Evolutionary conservation across 2,113 vertebrate species (phyloP).

Genomic region (Chionomys nivalis): DNA sequence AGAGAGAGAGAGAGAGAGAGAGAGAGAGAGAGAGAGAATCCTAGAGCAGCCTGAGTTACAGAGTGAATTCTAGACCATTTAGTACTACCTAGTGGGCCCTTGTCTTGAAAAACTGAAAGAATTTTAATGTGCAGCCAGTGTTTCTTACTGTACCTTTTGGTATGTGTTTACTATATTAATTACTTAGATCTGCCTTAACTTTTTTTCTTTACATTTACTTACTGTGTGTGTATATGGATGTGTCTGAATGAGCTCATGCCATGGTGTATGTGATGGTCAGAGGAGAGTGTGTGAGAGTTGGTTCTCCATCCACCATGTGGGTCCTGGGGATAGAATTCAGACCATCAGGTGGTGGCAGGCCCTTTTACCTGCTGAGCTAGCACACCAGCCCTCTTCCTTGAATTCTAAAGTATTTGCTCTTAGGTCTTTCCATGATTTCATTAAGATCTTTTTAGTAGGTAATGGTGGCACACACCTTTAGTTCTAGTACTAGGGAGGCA

Average conservation of each 20-base stretch:
- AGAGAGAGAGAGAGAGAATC: neutral
- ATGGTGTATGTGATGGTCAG: neutral
- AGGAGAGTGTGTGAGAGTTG: neutral
- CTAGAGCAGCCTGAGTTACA: neutral
- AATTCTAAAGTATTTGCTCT: constrained; percentile 38
- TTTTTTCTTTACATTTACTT: neutral
- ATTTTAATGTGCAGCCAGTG: neutral
- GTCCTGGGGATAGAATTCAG: neutral
- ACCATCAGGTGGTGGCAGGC: neutral
- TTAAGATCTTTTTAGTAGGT: constrained; percentile 26
- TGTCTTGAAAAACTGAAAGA: neutral
- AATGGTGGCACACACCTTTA: neutral
- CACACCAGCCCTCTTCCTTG: neutral
- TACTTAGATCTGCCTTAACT: neutral
- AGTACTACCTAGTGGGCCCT: neutral
- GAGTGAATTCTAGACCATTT: neutral
- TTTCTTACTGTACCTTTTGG: constrained; percentile 9
- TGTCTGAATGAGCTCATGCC: neutral
- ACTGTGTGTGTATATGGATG: neutral
- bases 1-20: no score
- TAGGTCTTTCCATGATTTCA: constrained; percentile 29
- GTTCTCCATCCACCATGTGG: neutral
- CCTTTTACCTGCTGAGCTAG: neutral
- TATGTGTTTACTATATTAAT: neutral
- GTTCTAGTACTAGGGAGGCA: neutral